Evolutionary conservation across 1,140 invertebrate species (phyloP).

Genomic region (Papilio machaon): DNA sequence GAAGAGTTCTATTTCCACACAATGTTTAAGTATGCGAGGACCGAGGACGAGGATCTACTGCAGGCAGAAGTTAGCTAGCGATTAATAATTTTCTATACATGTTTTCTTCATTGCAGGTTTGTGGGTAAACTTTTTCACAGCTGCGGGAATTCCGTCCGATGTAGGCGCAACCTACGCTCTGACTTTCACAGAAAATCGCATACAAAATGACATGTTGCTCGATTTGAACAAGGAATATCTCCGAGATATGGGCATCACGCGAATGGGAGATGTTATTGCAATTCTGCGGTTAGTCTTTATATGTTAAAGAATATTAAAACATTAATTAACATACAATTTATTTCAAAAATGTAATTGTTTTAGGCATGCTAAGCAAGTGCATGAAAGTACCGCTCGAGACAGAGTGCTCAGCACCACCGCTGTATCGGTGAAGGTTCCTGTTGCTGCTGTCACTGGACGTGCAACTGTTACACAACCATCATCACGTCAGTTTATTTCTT

Average conservation of each 20-base stretch:
- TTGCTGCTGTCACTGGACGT: slow-evolving; percentile 71
- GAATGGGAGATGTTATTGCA: slow-evolving; percentile 93
- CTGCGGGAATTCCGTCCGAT: slow-evolving; percentile 88
- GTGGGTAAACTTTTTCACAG: slow-evolving; percentile 91
- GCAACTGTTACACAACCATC: slow-evolving; percentile 64
- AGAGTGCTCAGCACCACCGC: slow-evolving; percentile 75
- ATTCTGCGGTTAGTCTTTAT: slow-evolving; percentile 83
- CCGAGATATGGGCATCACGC: slow-evolving; percentile 90
- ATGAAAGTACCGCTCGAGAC: slow-evolving; percentile 84
- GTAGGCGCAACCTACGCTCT: slow-evolving; percentile 90
- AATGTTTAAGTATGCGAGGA: not conserved
- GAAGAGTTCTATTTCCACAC: not conserved
- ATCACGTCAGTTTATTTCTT: slow-evolving; percentile 60
- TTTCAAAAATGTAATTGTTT: slow-evolving; percentile 29
- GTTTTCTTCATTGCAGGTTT: slow-evolving; percentile 72
- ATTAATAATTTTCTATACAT: not conserved
- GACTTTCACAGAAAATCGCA: slow-evolving; percentile 91
- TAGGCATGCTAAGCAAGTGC: slow-evolving; percentile 89
- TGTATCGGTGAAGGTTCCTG: slow-evolving; percentile 62
- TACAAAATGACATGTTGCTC: slow-evolving; percentile 90
- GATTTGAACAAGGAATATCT: slow-evolving; percentile 93
- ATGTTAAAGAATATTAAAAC: slow-evolving; percentile 14
- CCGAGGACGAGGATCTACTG: not conserved
- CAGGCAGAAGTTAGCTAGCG: not conserved
- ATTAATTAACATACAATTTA: slow-evolving; percentile 34